Evolutionary conservation across 2,888 invertebrate species (phyloP), one percentile per base, ranked within the genome.

Genomic region (Poecilobothrus nobilitatus): DNA sequence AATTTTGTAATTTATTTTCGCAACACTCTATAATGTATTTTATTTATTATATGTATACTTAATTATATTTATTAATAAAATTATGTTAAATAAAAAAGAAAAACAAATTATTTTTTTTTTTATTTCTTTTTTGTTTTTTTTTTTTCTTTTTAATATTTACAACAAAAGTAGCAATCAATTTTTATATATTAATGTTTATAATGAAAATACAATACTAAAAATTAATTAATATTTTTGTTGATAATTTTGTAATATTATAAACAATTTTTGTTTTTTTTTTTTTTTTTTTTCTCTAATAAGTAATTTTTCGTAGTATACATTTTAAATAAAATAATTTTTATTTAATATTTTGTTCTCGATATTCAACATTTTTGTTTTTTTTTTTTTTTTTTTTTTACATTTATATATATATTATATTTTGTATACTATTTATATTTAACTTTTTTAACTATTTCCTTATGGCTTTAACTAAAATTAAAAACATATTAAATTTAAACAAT

Each of bases 121-220:
- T 44, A 6, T 44, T 15, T 44, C 12, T 34, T 37, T 7, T 37
- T 37, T 4, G 37, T 12, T 53, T 18, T 53, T 18, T 53, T 18
- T 53, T 53, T 18, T 53, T 53, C 2, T 18, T 53, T 53, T 53
- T 53, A 53, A 53, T 53, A 53, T 53, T 53, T 53, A 53, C 53
- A 53, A 53, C 53, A 53, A 53, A 53, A 53, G 9, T 53, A 53
- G 53, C 53, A 53, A 53, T 53, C 53, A 53, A 53, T 53, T 53
- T 53, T 53, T n/a, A 53, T 18, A 53, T 15, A 6, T 18, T 53
- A 15, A 53, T 12, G 5, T 53, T 53, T n/a, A 18, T 15, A 15
- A 15, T 15, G 7, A 2, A 53, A 53, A 53, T 53, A 53, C 15
- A 53, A 37, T 37, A 37, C 37, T 37, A 37, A 37, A 37, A 37